A percentile compares a stretch with the other conserved stretches of the same genome.
Evolutionary conservation across 1,140 invertebrate genomes (phyloP).

Genomic region (Rhizoglyphus robini): DNA sequence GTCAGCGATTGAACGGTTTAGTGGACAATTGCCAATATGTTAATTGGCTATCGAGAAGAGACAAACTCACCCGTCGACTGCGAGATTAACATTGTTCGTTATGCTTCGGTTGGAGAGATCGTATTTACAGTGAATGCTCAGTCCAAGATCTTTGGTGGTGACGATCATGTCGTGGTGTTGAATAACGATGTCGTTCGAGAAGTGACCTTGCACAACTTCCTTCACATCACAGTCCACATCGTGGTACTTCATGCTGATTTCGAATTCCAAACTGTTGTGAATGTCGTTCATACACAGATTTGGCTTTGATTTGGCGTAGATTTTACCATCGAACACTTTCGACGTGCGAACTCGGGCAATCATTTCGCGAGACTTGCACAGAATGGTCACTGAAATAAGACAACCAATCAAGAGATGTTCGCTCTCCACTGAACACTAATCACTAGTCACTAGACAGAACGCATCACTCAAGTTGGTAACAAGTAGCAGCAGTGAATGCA

Average conservation of each 20-base stretch:
- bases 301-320: slow-evolving; percentile 80
- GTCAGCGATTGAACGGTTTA: neutral
- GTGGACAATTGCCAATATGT: neutral
- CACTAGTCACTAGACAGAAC: no score
- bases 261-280: slow-evolving; percentile 28
- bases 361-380: slow-evolving; percentile 71
- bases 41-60: neutral
- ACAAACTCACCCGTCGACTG: slow-evolving; percentile 28
- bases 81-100: slow-evolving; percentile 47
- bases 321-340: slow-evolving; percentile 82
- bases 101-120: slow-evolving; percentile 84
- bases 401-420: no score
- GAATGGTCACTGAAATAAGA: slow-evolving; percentile 29
- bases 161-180: slow-evolving; percentile 90
- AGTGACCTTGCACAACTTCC: slow-evolving; percentile 38
- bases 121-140: slow-evolving; percentile 82
- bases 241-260: slow-evolving; percentile 29
- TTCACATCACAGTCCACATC: slow-evolving; percentile 29
- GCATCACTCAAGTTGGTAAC: no score
- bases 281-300: slow-evolving; percentile 73
- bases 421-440: no score
- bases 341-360: slow-evolving; percentile 76
- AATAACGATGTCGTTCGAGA: slow-evolving; percentile 74
- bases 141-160: slow-evolving; percentile 76
- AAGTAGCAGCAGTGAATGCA: no score